Evolutionary conservation across 2,113 vertebrate species (phyloP).

Genomic region (Cottus gobio): DNA sequence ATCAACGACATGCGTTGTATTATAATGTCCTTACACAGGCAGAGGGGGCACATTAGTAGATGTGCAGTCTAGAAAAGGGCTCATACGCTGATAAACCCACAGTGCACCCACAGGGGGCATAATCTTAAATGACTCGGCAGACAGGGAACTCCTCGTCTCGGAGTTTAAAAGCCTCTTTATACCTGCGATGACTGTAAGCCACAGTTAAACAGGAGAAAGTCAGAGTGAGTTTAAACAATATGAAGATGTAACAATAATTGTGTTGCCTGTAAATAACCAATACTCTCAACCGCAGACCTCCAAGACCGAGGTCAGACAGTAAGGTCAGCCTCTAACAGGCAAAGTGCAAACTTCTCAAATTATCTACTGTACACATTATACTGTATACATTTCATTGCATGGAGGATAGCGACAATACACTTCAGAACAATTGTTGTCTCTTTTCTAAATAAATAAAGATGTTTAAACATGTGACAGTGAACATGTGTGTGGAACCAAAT

Average conservation of each 20-base stretch:
- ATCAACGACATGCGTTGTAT: neutral
- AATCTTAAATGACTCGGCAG: constrained; percentile 58
- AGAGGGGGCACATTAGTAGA: constrained; percentile 22
- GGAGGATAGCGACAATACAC: too few relatives aligned
- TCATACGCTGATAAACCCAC: constrained; percentile 50
- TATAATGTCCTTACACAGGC: constrained; percentile 4
- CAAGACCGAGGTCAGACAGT: too few relatives aligned
- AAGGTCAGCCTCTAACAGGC: too few relatives aligned
- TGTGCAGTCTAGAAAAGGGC: constrained; percentile 36
- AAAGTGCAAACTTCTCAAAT: too few relatives aligned
- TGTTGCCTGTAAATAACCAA: constrained; percentile 26
- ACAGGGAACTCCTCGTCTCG: constrained; percentile 38
- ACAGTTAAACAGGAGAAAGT: constrained; percentile 34
- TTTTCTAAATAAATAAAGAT: too few relatives aligned
- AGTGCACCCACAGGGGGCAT: constrained; percentile 64
- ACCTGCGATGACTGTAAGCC: constrained; percentile 49
- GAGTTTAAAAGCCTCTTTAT: constrained; percentile 55
- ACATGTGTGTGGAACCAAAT: too few relatives aligned
- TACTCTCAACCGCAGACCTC: constrained; percentile 16
- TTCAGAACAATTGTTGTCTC: too few relatives aligned
- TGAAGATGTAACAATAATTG: constrained; percentile 30
- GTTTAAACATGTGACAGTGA: too few relatives aligned
- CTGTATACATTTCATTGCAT: too few relatives aligned
- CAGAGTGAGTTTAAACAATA: constrained; percentile 41
- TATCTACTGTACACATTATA: too few relatives aligned